phyloP scores from a whole-genome alignment of 2,797 vertebrate species.

The Ambastaia sidthimunki region DNA sequence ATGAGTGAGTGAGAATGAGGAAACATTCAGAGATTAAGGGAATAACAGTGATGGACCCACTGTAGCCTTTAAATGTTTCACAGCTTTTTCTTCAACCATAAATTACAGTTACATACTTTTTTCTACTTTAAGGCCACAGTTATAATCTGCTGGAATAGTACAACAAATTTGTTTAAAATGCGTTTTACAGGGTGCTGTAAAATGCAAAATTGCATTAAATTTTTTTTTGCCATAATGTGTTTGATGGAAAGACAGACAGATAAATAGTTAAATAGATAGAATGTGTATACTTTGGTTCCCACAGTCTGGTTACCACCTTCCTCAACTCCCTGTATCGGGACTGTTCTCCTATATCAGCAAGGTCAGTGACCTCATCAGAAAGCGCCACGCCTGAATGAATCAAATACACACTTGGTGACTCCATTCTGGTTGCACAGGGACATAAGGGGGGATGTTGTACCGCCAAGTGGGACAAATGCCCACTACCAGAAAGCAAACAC shows the following conservation, averaged over 20 bases:
- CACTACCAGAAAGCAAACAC: background rate
- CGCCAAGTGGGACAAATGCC: background rate
- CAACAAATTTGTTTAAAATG: background rate
- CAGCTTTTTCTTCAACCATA: background rate
- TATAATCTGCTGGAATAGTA: background rate
- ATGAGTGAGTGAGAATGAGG: background rate
- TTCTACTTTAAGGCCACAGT: background rate
- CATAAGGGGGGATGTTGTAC: background rate
- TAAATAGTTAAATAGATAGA: no score
- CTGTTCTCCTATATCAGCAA: conserved; percentile 75
- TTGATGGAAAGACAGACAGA: background rate
- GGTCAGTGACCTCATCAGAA: conserved; percentile 79
- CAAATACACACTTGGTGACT: conserved; percentile 67
- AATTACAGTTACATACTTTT: background rate
- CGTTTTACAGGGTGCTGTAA: background rate
- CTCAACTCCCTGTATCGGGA: conserved; percentile 72
- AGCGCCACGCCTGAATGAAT: conserved; percentile 73
- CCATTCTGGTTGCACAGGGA: conserved; percentile 64
- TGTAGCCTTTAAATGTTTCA: background rate
- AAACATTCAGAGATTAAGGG: conserved; percentile 29
- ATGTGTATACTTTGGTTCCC: conserved; percentile 68
- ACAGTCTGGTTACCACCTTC: conserved; percentile 72
- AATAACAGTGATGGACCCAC: background rate
- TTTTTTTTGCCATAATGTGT: no score
- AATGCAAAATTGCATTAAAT: background rate